These are phyloP conservation scores for Cladorhizidae sp. DNA, from an alignment of 37 sponge, comb jelly and placozoan genomes.

Conservation along the genomic window DNA sequence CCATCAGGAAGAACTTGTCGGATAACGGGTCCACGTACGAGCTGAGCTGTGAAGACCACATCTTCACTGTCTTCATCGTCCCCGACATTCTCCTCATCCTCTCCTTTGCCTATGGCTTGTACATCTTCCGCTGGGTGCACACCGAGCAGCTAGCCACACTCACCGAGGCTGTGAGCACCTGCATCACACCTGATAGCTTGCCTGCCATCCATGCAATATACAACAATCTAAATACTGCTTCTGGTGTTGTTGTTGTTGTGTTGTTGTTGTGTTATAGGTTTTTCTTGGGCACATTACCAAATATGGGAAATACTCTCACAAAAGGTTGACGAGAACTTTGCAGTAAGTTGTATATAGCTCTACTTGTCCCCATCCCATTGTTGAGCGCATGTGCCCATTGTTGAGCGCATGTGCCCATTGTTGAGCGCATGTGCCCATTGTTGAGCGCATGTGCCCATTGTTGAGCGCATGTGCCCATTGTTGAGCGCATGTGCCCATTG, in stretches of 20 bases:
- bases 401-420: no score
- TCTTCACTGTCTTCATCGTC: conserved; percentile 61
- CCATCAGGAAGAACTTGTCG: not conserved
- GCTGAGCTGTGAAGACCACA: conserved; percentile 34
- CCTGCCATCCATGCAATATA: no score
- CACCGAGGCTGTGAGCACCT: conserved; percentile 65
- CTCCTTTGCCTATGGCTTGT: conserved; percentile 71
- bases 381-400: no score
- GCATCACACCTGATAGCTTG: no score
- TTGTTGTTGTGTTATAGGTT: no score
- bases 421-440: no score
- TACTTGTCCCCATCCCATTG: no score
- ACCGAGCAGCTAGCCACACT: conserved; percentile 82
- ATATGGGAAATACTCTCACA: conserved; percentile 54
- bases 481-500: no score
- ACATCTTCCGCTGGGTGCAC: conserved; percentile 66
- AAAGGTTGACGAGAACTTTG: conserved; percentile 54
- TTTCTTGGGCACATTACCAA: conserved; percentile 54
- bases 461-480: no score
- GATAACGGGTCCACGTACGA: not conserved
- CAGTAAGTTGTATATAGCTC: conserved; percentile 20
- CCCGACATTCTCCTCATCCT: conserved; percentile 67
- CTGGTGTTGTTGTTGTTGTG: no score
- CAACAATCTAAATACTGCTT: no score
- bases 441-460: no score